Evolutionary conservation across 1,140 invertebrate genomes (phyloP), one percentile per base, ranked within the genome.

Genomic region (Calliopsis andreniformis): DNA sequence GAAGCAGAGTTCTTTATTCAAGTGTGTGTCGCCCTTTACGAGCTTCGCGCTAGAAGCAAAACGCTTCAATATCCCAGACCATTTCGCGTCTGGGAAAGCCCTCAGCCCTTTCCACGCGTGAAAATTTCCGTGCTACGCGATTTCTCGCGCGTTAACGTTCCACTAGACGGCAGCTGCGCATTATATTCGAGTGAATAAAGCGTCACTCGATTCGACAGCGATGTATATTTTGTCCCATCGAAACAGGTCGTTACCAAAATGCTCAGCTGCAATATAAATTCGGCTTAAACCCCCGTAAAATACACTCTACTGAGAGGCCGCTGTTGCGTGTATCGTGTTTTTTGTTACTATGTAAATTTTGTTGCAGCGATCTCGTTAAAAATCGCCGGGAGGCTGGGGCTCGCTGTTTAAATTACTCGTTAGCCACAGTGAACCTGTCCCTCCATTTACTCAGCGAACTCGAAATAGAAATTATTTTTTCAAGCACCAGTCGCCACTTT

Each of bases 1-100:
- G 8, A 91, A 91, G 66, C 78, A 68, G 20, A n/a, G 23, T 58
- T 23, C 12, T 10, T 2, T 6, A 56, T 4, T 16, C 23, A 18
- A 62, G n/a, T 25, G 1, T 7, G n/a, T n/a, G n/a, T n/a, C n/a
- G n/a, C n/a, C n/a, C n/a, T n/a, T n/a, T n/a, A n/a, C n/a, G n/a
- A n/a, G n/a, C n/a, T n/a, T 43, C 6, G 2, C 23, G 39, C 18
- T 25, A 7, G 12, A 35, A 23, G 18, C 1, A 18, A 35, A 14
- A 35, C 5, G 53, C 14, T 43, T 32, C 1, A 25, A 62, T 20
- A n/a, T 20, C 8, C 25, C 1, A 0, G 18, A 14, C 18, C 18
- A 1, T 5, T 47, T 47, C 2, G 8, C 12, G n/a, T 49, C n/a
- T 49, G 4, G 2, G 5, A 2, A 18, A 23, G 20, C 8, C 1